Evolutionary conservation across 1,140 invertebrate species (phyloP).

Genomic region (Lordiphosa mommai): DNA sequence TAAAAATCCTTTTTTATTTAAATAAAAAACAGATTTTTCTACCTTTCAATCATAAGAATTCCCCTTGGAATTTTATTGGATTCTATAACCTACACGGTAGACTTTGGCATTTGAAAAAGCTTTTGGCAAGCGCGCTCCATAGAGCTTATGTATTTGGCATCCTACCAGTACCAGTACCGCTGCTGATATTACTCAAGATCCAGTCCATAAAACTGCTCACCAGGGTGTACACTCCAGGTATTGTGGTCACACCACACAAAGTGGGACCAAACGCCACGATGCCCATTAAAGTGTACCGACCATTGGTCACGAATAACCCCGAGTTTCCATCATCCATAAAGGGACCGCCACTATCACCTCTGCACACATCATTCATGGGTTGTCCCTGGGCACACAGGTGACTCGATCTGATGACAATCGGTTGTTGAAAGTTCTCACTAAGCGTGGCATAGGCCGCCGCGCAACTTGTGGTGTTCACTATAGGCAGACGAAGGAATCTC

Average conservation of each 20-base stretch:
- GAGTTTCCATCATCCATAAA: conserved; percentile 82
- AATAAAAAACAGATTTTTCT: too few relatives aligned
- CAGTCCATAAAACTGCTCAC: conserved; percentile 81
- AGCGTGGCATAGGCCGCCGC: conserved; percentile 74
- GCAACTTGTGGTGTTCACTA: conserved; percentile 77
- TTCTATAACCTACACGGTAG: conserved; percentile 9
- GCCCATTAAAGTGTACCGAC: conserved; percentile 82
- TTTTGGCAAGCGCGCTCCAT: conserved; percentile 28
- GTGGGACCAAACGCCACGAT: conserved; percentile 86
- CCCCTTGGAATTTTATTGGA: too few relatives aligned
- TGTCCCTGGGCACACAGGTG: conserved; percentile 81
- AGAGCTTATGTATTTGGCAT: not conserved
- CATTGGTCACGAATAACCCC: conserved; percentile 55
- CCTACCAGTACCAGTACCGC: not conserved
- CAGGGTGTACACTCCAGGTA: conserved; percentile 82
- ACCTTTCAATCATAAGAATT: too few relatives aligned
- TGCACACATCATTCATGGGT: conserved; percentile 78
- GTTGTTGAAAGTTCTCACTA: conserved; percentile 74
- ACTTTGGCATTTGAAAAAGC: conserved; percentile 53
- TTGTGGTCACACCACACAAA: conserved; percentile 80
- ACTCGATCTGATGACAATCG: conserved; percentile 74
- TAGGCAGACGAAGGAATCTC: conserved; percentile 78
- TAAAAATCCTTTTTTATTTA: too few relatives aligned
- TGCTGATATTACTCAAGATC: conserved; percentile 75
- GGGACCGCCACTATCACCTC: conserved; percentile 85